Base-by-base conservation (phyloP, 2,797 vertebrate species). In the Coccyzus lansbergi region DNA sequence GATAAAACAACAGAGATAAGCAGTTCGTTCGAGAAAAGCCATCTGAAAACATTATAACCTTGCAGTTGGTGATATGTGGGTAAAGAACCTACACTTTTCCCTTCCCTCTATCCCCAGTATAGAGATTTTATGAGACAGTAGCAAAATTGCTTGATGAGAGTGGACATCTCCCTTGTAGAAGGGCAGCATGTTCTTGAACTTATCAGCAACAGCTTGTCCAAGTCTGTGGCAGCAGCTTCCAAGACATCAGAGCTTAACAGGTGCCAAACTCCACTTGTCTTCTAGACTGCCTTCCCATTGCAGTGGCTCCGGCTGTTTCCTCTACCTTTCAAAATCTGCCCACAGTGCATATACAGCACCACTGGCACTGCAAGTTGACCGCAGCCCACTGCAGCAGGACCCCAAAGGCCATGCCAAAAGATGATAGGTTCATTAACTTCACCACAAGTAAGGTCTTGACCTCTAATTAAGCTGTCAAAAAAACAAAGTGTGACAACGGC, bases 381-480 rank as follows among this genome's bases (percentile, higher is more conserved):
- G 1, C 36, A 7, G 48, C 56, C 10, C 10, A 38, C 19, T 2
- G 10, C 62, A 25, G 46, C 53, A 79, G 71, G 1, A 3, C 49
- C 31, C 64, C 36, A 38, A 70, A 80, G 34, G 49, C 40, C 62
- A 26, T 17, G 78, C 69, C 76, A 88, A 81, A 90, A 83, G 62
- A 86, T 34, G 59, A 24, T 38, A n/a, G 6, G 28, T 63, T 93
- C 89, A 90, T 91, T 90, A 95, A 92, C 68, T 85, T 79, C 38
- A 83, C 67, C 64, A 59, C 72, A 83, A 83, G 48, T 38, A 63
- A 91, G 60, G 85, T 87, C 86, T 65, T 88, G 85, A 83, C 75
- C 79, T 85, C 87, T 77, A 88, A 83, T 94, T 96, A 93, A 79
- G 60, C 20, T 59, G 83, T 94, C 74, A 93, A 82, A 92, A 93